phyloP scores from a whole-genome alignment of 2,888 invertebrate genomes.

The Koerneria pararmatus region DNA sequence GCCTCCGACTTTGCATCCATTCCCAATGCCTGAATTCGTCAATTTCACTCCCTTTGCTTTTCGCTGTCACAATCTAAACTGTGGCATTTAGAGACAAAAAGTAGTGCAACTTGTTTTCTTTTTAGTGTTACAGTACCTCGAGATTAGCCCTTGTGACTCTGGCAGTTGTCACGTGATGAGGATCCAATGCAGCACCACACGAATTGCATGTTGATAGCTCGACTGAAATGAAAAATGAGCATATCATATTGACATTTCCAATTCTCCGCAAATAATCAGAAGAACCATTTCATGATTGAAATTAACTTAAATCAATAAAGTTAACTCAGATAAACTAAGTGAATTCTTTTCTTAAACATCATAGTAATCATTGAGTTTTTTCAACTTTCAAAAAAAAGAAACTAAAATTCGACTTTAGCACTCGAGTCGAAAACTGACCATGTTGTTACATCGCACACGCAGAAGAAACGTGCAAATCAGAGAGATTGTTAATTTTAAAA shows the following conservation, averaged over 20 bases:
- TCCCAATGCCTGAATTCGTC: conserved; percentile 12
- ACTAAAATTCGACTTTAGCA: not conserved
- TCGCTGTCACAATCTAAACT: not conserved
- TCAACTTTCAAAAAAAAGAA: too few species aligned
- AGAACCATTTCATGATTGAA: not conserved
- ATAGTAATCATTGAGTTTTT: too few species aligned
- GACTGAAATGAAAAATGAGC: too few species aligned
- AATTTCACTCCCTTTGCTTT: not conserved
- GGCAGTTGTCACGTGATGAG: conserved; percentile 15
- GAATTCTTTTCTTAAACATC: too few species aligned
- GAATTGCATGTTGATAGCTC: too few species aligned
- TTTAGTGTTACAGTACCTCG: conserved; percentile 4
- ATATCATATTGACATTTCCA: conserved; percentile 7
- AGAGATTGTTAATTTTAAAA: not conserved
- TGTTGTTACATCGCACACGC: conserved; percentile 5
- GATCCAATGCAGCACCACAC: conserved; percentile 15
- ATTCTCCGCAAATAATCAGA: not conserved
- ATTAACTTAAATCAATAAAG: not conserved
- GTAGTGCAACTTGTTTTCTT: not conserved
- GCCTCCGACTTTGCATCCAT: conserved; percentile 59
- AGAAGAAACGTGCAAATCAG: not conserved
- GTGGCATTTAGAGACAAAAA: not conserved
- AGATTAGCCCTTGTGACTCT: conserved; percentile 21
- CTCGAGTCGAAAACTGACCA: not conserved
- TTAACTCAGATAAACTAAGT: too few species aligned